Conservation (phyloP, 2,113 vertebrate genomes). For the Ardeotis arabs region DNA sequence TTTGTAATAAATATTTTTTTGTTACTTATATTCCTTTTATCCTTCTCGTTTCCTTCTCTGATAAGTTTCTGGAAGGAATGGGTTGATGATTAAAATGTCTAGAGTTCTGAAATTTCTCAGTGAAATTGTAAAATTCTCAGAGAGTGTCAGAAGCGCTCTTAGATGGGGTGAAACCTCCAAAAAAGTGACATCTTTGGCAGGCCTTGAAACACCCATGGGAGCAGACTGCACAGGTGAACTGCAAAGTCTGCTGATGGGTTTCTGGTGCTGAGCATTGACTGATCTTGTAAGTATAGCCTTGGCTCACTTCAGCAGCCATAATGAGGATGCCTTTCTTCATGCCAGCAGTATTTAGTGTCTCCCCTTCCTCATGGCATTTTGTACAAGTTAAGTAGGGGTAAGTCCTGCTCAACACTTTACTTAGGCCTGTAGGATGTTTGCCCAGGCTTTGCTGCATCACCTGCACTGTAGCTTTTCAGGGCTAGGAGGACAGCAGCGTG, state of each 20-base stretch:
- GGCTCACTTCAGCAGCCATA: neutral
- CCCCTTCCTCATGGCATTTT: neutral
- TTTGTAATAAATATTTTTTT: neutral
- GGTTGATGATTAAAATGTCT: neutral
- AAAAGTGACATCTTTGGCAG: neutral
- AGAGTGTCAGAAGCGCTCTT: neutral
- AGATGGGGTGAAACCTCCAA: neutral
- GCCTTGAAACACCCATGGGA: neutral
- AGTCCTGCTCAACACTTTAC: neutral
- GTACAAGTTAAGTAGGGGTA: neutral
- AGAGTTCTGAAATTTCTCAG: neutral
- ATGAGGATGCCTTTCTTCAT: neutral
- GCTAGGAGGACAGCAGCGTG: fast-evolving
- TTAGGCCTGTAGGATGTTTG: neutral
- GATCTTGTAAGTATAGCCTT: neutral
- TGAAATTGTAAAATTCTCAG: neutral
- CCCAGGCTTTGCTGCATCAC: neutral
- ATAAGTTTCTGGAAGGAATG: neutral
- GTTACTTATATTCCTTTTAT: neutral
- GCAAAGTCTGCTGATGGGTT: neutral
- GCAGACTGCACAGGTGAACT: neutral
- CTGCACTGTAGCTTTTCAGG: neutral
- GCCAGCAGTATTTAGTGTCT: neutral
- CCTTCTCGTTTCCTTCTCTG: neutral
- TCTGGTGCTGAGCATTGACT: neutral